Evolutionary conservation across 2,113 vertebrate genomes (phyloP).

Genomic region (Callochromis pleurospilus): DNA sequence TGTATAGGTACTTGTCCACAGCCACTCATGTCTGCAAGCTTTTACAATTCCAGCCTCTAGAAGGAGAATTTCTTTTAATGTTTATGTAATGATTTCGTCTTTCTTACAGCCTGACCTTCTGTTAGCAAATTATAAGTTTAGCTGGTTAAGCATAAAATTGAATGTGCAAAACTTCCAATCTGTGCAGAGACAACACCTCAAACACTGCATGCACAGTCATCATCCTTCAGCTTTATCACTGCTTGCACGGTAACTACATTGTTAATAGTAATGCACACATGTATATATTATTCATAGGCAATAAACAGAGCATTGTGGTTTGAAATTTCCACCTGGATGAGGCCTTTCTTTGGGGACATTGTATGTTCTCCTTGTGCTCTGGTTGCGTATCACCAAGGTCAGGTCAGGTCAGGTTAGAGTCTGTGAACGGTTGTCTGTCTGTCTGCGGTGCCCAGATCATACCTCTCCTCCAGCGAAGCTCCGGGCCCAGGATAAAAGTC

Average conservation of each 20-base stretch:
- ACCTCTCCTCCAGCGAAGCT: accelerated
- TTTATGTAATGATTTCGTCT: not conserved
- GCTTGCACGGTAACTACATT: not conserved
- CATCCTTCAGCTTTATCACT: not conserved
- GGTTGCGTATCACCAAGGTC: not conserved
- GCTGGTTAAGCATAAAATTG: not conserved
- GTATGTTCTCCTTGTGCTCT: not conserved
- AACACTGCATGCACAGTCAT: not conserved
- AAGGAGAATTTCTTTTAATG: not conserved
- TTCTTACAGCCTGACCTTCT: not conserved
- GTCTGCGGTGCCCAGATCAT: not conserved
- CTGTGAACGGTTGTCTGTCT: not conserved
- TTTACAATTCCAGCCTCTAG: accelerated
- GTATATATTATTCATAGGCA: not conserved
- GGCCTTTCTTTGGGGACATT: not conserved
- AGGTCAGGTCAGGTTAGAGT: not conserved
- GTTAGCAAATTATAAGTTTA: not conserved
- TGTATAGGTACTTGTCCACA: not conserved
- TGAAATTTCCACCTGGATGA: too few species aligned
- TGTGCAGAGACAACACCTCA: not conserved
- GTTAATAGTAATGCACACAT: not conserved
- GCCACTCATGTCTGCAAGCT: not conserved
- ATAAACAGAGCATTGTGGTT: not conserved
- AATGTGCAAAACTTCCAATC: not conserved
- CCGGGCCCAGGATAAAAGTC: not conserved